Base-by-base conservation (phyloP, 2,888 invertebrate genomes). In the Drosophila niveifrons region DNA sequence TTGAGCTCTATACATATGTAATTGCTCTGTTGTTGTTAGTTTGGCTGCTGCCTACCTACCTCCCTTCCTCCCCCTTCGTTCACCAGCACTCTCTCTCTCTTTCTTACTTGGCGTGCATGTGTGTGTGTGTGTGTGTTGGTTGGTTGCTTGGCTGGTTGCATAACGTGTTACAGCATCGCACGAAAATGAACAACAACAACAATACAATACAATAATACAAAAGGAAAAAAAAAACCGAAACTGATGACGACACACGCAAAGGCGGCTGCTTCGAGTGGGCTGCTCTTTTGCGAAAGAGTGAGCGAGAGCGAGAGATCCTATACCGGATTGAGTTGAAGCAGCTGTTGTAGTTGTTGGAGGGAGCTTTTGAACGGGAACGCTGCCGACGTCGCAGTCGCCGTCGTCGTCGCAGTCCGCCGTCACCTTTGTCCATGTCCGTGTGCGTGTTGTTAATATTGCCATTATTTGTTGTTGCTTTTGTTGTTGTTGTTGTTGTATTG, bases 81-180 rank as follows among this genome's bases (percentile, higher is more conserved):
- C 17, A n/a, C 48, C n/a, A 11, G 15, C 18, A 13, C 41, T 17
- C 18, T 39, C 18, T 9, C 41, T 48, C 43, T n/a, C 41, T 9
- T 18, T 23, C 18, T 39, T 31, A 10, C 10, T 36, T 72, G 44
- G 53, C 64, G 68, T 39, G 67, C 46, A 53, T 61, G 62, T 73
- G 55, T 75, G 75, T 69, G 77, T 80, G 61, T 70, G 73, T 82
- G 80, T 68, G 55, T 65, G 70, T 72, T 69, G 31, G 43, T 55
- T 15, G 39, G 80, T 80, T 85, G 79, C 63, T 47, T 62, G 31
- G 34, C 15, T 70, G 70, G 90, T 90, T 90, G 91, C 90, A 90
- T 90, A 90, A 90, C 83, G 86, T 88, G 90, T 90, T 91, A 90
- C 90, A 90, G 91, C 91, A 90, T 90, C 85, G 88, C 75, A 83